Percentiles rank a stretch among this genome's conserved stretches.
These are phyloP conservation scores for Pitta sordida DNA, from an alignment of 2,113 vertebrate species.

Conservation along the genomic window DNA sequence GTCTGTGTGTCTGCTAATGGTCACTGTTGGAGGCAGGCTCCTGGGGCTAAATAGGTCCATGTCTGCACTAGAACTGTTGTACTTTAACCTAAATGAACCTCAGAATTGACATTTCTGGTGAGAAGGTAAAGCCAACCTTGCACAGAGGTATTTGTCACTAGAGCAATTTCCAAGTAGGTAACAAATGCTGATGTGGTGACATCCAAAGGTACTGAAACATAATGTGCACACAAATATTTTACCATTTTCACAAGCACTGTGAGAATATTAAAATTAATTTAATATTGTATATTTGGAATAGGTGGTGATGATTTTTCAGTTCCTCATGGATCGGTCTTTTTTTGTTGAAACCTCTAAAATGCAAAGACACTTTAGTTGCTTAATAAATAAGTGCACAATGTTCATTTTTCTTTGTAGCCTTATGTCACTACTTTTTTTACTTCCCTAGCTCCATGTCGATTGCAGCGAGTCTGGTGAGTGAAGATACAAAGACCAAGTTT, in stretches of 20 bases:
- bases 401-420: background rate
- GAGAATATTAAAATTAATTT: background rate
- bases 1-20: background rate
- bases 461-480: constrained; percentile 94
- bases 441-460: constrained; percentile 90
- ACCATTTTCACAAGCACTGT: background rate
- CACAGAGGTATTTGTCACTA: background rate
- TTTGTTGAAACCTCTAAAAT: background rate
- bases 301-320: background rate
- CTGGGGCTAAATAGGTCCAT: background rate
- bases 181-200: background rate
- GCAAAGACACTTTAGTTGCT: background rate
- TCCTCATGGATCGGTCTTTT: background rate
- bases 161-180: background rate
- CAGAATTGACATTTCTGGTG: background rate
- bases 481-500: constrained; percentile 99
- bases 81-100: background rate
- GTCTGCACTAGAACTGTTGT: background rate
- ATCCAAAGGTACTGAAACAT: background rate
- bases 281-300: background rate
- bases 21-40: background rate
- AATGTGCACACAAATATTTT: background rate
- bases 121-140: background rate
- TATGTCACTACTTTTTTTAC: background rate
- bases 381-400: background rate